Evolutionary conservation across 2,113 vertebrate genomes (phyloP), one percentile per base, ranked within the genome.

Genomic region (Coracopsis vasa): DNA sequence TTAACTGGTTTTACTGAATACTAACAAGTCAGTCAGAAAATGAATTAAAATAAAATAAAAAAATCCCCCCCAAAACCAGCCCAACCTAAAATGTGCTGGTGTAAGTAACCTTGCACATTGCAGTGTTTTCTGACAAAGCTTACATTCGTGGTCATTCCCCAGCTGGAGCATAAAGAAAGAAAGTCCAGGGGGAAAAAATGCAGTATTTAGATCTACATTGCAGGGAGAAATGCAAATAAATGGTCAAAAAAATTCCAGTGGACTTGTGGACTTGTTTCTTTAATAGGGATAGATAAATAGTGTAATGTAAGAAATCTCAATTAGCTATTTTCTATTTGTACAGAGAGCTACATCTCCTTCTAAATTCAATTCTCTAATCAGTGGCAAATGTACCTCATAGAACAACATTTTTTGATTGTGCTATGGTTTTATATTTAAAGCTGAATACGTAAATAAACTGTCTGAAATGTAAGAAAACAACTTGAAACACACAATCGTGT

Each of bases 181-280:
- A 94, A 71, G 9, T 0, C 1, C 54, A 51, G 58, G 23, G 33
- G n/a, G 9, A 24, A 8, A 81, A 86, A 61, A 37, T 54, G 42
- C 19, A 61, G 15, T 35, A 62, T 70, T 90, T 77, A 66, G 51
- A 87, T 74, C 82, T 56, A 72, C 56, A 86, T 94, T 75, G 88
- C 65, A 79, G 84, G 45, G 79, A 92, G 20, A 87, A 89, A 95
- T 62, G 45, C 61, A 94, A 90, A 90, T 62, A 94, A 92, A 90
- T 70, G 50, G 45, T 90, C 86, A 67, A 95, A 65, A 91, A 92
- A 96, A 96, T 82, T 88, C 78, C 77, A 94, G 39, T 89, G 67
- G 47, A 87, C 69, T 21, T 54, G 14, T 72, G n/a, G 90, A 88
- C 94, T 89, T 95, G 75, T 95, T 96, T 81, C 81, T 93, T 89